Base-by-base conservation (phyloP, 2,888 invertebrate genomes). In the Mythimna loreyi region DNA sequence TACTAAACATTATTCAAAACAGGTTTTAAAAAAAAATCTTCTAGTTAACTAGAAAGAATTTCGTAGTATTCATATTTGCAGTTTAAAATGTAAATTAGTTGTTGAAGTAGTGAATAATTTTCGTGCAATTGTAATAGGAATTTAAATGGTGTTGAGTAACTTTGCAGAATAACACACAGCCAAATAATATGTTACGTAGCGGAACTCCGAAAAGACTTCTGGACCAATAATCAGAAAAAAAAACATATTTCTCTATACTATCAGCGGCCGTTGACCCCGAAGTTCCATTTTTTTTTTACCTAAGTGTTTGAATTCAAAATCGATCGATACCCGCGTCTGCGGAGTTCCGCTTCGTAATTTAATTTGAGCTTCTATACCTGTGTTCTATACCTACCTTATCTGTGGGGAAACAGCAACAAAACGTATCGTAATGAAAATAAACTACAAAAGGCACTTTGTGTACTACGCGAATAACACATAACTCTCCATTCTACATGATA, bases 401-500 rank as follows among this genome's bases (percentile, higher is more conserved):
- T 7, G 16, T 33, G 43, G 40, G 40, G 55, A 58, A 77, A 67
- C 67, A 70, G 36, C 21, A 30, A 66, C 13, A 28, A 40, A 49
- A 43, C 11, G 28, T 40, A 50, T 33, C n/a, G 52, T 67, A 52
- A 67, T 50, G 9, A 72, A 52, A 65, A 66, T 56, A 67, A 69
- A 81, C 80, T 61, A 74, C 73, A 59, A 76, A 81, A 76, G 50
- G 71, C 82, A 81, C 72, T 79, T 79, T 67, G 62, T 58, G 50
- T 73, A 62, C 66, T 73, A 67, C 66, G 28, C 73, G 65, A 43
- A 53, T 49, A 55, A n/a, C 56, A 62, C 58, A 61, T 63, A 56
- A 59, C 55, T 67, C 60, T 62, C 62, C 78, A 58, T 61, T 64
- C 40, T 63, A 71, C 67, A 63, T 71, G 40, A 72, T 66, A 53